Evolutionary conservation across 2,113 vertebrate genomes (phyloP), one percentile per base, ranked within the genome.

Genomic region (Myrmecobius fasciatus): DNA sequence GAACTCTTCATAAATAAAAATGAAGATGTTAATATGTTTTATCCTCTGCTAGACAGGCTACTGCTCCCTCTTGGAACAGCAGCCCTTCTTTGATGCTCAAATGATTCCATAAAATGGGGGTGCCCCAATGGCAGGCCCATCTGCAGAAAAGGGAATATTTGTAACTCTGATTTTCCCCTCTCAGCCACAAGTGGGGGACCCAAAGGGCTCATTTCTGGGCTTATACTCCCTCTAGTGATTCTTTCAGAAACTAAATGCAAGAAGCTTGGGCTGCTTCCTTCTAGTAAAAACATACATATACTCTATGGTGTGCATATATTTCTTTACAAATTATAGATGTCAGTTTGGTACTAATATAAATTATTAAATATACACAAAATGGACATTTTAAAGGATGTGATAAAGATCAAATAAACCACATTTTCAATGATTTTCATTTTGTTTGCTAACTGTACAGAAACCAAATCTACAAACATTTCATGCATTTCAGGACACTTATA

Each of bases 211-310:
- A 98, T 98, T 98, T 26, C 97, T 96, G 97, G 98, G 98, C 97
- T 94, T 98, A 89, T 96, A 98, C 98, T 98, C 98, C 98, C 98
- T 96, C 98, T 98, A 97, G 98, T 97, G 98, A 97, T 2, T 43
- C 3, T 24, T 67, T 60, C 48, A 12, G 17, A 49, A 93, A 96
- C 26, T 28, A 31, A 5, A 0, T 0, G 5, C 54, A 91, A 56
- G 36, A 11, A 22, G 47, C 3, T 20, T 5, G 11, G 49, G 12
- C n/a, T 3, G 6, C 1, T 0, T 9, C 67, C 3, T 3, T 17
- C 36, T 36, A 36, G 3, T 20, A 17, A n/a, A 36, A n/a, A 67
- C 14, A 17, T 17, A 5, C 25, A 6, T 8, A 5, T 24, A n/a
- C 67, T n/a, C 36, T 14, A n/a, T 6, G 6, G 67, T 6, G 20